phyloP scores from a whole-genome alignment of 1,140 invertebrate genomes.

The Melitaea cinxia region DNA sequence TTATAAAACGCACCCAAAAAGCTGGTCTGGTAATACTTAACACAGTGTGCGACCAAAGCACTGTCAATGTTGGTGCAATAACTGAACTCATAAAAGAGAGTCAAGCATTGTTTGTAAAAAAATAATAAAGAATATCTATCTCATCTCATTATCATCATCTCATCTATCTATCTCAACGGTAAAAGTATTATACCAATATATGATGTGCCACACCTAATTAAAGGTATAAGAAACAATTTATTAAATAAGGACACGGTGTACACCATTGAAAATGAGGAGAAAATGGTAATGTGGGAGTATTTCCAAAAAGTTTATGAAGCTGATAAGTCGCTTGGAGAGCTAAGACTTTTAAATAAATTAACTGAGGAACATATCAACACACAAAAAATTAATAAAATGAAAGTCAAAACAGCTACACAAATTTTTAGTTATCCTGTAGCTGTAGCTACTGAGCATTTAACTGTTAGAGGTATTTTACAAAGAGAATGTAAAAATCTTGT shows the following conservation, averaged over 20 bases:
- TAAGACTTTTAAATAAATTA: slow-evolving; percentile 37
- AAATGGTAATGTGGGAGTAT: slow-evolving; percentile 39
- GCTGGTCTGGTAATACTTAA: slow-evolving; percentile 27
- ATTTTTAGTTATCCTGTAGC: slow-evolving; percentile 19
- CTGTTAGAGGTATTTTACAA: slow-evolving; percentile 7
- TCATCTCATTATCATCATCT: slow-evolving; percentile 30
- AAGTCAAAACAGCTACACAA: slow-evolving; percentile 41
- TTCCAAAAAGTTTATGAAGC: slow-evolving; percentile 31
- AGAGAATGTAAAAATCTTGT: slow-evolving; percentile 30
- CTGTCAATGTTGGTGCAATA: slow-evolving; percentile 43
- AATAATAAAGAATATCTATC: slow-evolving; percentile 27
- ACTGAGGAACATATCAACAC: slow-evolving; percentile 43
- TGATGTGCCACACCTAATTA: slow-evolving; percentile 44
- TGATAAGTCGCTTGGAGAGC: slow-evolving; percentile 30
- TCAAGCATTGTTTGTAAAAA: slow-evolving; percentile 19
- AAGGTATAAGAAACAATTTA: slow-evolving; percentile 46
- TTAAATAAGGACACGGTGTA: slow-evolving; percentile 32
- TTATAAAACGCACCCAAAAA: slow-evolving; percentile 18
- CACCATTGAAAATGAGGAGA: slow-evolving; percentile 26
- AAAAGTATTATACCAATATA: slow-evolving; percentile 32
- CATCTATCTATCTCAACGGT: slow-evolving; percentile 17
- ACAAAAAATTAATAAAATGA: slow-evolving; percentile 34
- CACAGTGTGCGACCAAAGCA: slow-evolving; percentile 42
- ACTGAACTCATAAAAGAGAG: slow-evolving; percentile 33
- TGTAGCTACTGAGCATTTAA: slow-evolving; percentile 15